These are phyloP conservation scores for Cheilosia soror DNA, from an alignment of 2,888 invertebrate genomes.

Conservation along the genomic window DNA sequence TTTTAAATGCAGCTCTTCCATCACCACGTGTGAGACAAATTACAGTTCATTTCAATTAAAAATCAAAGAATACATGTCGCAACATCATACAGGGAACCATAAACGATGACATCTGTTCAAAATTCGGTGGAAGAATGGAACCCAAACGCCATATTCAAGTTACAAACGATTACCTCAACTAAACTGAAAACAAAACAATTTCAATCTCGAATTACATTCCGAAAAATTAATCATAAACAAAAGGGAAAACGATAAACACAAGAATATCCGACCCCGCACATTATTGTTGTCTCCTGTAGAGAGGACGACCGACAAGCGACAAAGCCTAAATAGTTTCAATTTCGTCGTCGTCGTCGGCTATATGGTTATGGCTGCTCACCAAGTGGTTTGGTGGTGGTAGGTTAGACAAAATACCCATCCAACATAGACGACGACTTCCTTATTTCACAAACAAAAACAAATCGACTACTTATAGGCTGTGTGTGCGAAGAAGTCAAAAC, in stretches of 20 bases:
- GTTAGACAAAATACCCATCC: conserved; percentile 21
- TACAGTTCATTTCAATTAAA: neutral
- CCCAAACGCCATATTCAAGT: neutral
- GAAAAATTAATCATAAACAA: conserved; percentile 72
- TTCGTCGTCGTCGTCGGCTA: conserved; percentile 11
- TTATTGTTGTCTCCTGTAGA: conserved; percentile 60
- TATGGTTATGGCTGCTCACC: conserved; percentile 11
- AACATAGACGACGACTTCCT: conserved; percentile 36
- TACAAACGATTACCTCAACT: conserved; percentile 33
- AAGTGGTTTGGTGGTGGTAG: conserved; percentile 23
- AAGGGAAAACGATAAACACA: conserved; percentile 63
- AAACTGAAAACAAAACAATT: conserved; percentile 62
- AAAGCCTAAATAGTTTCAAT: conserved; percentile 65
- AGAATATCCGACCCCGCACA: conserved; percentile 55
- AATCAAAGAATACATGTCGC: neutral
- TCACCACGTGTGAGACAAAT: neutral
- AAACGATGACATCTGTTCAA: conserved; percentile 66
- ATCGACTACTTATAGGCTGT: conserved; percentile 46
- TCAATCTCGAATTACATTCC: conserved; percentile 72
- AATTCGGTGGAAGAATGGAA: conserved; percentile 49
- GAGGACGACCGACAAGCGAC: conserved; percentile 7
- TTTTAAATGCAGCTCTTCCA: too few relatives aligned
- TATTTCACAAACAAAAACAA: conserved; percentile 56
- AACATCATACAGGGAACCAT: conserved; percentile 30
- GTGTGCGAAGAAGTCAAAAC: conserved; percentile 41